Evolutionary conservation across 2,113 vertebrate genomes (phyloP).

Genomic region (Eolophus roseicapilla): DNA sequence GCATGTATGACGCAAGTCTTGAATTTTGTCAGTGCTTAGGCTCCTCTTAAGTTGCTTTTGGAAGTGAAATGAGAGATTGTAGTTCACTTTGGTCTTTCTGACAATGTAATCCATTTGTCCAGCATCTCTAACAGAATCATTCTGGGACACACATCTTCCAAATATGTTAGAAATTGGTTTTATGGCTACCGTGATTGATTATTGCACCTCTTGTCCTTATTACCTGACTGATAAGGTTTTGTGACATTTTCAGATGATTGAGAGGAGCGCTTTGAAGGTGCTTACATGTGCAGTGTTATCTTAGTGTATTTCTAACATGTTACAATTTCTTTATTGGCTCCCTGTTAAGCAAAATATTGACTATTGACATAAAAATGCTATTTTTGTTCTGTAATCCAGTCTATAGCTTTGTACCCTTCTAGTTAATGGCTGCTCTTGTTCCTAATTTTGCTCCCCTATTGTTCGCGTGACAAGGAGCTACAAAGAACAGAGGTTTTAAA

Average conservation of each 20-base stretch:
- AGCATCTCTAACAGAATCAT: background rate
- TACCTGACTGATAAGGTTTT: background rate
- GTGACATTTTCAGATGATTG: background rate
- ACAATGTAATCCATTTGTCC: constrained; percentile 1
- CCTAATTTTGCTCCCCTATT: constrained; percentile 58
- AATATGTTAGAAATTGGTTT: background rate
- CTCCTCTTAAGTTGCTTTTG: background rate
- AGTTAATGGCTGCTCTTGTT: constrained; percentile 48
- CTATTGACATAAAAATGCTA: constrained; percentile 62
- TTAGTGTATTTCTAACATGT: constrained; percentile 36
- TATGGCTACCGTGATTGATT: background rate
- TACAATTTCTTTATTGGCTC: constrained; percentile 64
- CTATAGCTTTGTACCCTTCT: constrained; percentile 35
- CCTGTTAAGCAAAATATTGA: constrained; percentile 75
- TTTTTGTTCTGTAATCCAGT: constrained; percentile 57
- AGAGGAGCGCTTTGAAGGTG: background rate
- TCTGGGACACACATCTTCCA: background rate
- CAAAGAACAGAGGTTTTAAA: constrained; percentile 57
- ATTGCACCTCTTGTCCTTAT: constrained; percentile 15
- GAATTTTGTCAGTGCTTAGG: background rate
- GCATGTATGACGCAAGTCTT: background rate
- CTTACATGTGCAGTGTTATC: constrained; percentile 37
- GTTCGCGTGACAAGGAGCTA: constrained; percentile 67
- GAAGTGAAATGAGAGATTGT: background rate
- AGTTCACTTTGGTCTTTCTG: background rate